phyloP scores from a whole-genome alignment of 2,113 vertebrate species.

The Macroglossus sobrinus region DNA sequence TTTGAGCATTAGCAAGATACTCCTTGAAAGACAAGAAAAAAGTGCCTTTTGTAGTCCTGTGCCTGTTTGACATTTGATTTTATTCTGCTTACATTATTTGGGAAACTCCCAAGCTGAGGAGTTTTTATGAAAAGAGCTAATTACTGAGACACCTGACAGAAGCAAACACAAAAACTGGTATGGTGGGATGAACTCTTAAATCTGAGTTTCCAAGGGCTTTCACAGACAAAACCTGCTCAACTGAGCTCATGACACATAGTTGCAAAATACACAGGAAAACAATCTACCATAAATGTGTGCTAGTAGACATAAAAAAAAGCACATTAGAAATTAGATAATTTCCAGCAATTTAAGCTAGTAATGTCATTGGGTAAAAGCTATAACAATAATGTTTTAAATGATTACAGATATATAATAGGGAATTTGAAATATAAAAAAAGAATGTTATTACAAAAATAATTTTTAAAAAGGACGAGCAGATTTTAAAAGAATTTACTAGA shows the following conservation, averaged over 20 bases:
- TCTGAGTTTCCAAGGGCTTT: neutral
- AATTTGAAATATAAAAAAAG: conserved; percentile 16
- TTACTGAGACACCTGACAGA: neutral
- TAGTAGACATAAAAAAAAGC: neutral
- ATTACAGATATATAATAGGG: neutral
- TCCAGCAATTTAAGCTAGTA: neutral
- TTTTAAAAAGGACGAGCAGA: neutral
- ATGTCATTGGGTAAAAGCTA: neutral
- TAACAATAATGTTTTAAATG: conserved; percentile 12
- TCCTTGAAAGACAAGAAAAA: neutral
- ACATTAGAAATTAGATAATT: neutral
- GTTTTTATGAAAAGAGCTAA: neutral
- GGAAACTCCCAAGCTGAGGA: neutral
- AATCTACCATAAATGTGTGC: neutral
- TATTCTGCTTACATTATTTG: conserved; percentile 2
- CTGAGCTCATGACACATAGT: neutral
- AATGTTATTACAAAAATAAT: neutral
- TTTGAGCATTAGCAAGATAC: neutral
- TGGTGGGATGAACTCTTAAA: neutral
- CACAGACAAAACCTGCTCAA: neutral
- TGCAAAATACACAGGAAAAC: neutral
- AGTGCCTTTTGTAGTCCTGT: neutral
- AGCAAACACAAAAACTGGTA: neutral
- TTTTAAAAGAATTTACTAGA: conserved; percentile 10
- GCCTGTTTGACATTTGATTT: neutral